phyloP scores from a whole-genome alignment of 2,113 vertebrate genomes.

The Syngnathus scovelli region DNA sequence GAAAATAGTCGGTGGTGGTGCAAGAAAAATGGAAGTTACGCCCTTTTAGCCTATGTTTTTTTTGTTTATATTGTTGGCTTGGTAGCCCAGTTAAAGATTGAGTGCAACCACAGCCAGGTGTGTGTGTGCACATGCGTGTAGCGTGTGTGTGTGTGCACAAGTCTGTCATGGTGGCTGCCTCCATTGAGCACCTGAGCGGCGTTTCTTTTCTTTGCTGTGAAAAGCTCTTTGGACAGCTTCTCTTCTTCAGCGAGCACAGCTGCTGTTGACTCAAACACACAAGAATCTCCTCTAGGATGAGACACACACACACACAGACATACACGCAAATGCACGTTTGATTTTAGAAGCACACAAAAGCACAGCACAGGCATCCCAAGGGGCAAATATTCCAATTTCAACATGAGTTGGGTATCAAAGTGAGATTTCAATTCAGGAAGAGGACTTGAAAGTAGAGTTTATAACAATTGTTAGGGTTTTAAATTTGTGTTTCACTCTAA shows the following conservation, averaged over 20 bases:
- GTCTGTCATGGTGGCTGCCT: slow-evolving; percentile 59
- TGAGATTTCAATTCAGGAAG: no score
- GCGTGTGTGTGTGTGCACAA: not conserved
- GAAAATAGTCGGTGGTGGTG: slow-evolving; percentile 30
- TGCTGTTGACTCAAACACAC: slow-evolving; percentile 63
- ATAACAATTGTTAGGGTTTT: not conserved
- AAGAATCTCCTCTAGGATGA: slow-evolving; percentile 56
- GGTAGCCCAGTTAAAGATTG: slow-evolving; percentile 57
- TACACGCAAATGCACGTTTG: slow-evolving; percentile 23
- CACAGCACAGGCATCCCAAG: slow-evolving; percentile 9
- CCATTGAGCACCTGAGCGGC: slow-evolving; percentile 57
- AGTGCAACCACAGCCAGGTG: slow-evolving; percentile 70
- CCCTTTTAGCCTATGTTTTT: slow-evolving; percentile 43
- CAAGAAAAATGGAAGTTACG: slow-evolving; percentile 53
- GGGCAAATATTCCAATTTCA: not conserved
- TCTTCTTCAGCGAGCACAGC: slow-evolving; percentile 62
- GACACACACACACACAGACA: slow-evolving; percentile 31
- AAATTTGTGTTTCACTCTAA: not conserved
- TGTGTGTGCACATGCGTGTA: slow-evolving; percentile 32
- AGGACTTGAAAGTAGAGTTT: not conserved
- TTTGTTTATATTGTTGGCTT: slow-evolving; percentile 61
- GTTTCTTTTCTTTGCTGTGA: slow-evolving; percentile 41
- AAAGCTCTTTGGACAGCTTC: slow-evolving; percentile 55
- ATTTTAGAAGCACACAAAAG: slow-evolving; percentile 29
- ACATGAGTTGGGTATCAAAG: not conserved